phyloP scores from a whole-genome alignment of 2,113 vertebrate genomes.

The Bufo gargarizans region DNA sequence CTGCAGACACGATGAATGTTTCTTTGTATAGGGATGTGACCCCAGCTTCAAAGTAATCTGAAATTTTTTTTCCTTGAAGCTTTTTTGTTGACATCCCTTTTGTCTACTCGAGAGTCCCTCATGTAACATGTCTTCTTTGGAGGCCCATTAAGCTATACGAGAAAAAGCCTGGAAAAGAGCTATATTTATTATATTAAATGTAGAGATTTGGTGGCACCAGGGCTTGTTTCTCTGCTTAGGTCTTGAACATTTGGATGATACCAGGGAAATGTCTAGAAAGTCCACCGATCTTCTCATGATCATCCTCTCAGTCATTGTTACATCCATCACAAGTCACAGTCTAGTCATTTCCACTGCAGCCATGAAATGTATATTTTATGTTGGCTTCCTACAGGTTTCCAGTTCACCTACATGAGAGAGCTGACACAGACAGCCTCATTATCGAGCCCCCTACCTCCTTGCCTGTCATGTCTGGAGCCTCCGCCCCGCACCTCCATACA shows the following conservation, averaged over 20 bases:
- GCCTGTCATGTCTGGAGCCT: not conserved
- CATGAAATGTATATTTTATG: slow-evolving; percentile 8
- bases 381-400: not conserved
- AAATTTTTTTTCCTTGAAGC: too few relatives aligned
- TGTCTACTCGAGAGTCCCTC: too few relatives aligned
- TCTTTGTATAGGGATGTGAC: too few relatives aligned
- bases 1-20: too few relatives aligned
- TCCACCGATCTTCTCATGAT: not conserved
- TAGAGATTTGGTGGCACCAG: too few relatives aligned
- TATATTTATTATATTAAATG: too few relatives aligned
- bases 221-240: too few relatives aligned
- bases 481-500: slow-evolving; percentile 5
- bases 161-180: too few relatives aligned
- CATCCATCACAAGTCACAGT: not conserved
- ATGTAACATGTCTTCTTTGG: too few relatives aligned
- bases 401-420: not conserved
- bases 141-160: too few relatives aligned
- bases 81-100: too few relatives aligned
- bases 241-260: not conserved
- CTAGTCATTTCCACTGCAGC: not conserved
- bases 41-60: too few relatives aligned
- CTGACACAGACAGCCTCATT: slow-evolving; percentile 26
- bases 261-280: not conserved
- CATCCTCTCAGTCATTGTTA: not conserved
- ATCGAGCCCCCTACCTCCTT: not conserved